A percentile compares a stretch with the other conserved stretches of the same genome.
Evolutionary conservation across 2,797 vertebrate species (phyloP).

Genomic region (Setipinna tenuifilis): DNA sequence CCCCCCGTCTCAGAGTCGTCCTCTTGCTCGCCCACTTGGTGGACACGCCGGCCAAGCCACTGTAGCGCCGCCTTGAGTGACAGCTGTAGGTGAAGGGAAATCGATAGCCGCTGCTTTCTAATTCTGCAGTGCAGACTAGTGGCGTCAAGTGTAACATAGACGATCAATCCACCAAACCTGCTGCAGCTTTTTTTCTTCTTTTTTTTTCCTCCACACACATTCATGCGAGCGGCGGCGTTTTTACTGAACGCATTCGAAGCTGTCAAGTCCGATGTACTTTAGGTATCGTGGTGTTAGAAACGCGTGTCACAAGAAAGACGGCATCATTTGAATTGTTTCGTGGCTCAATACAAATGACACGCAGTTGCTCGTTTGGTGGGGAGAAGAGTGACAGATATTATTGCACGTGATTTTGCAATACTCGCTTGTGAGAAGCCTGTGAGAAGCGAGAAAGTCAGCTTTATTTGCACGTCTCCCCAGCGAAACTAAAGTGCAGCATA

Average conservation of each 20-base stretch:
- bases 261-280: background rate
- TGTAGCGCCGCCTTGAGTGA: conserved; percentile 55
- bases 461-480: background rate
- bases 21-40: conserved; percentile 58
- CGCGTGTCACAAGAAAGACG: background rate
- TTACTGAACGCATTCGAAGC: background rate
- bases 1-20: no score
- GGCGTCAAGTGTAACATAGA: conserved; percentile 63
- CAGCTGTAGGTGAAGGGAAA: conserved; percentile 72
- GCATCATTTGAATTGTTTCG: background rate
- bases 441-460: background rate
- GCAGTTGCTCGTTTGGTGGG: background rate
- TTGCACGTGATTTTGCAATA: background rate
- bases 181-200: conserved; percentile 17
- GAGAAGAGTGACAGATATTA: background rate
- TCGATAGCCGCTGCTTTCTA: conserved; percentile 74
- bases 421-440: background rate
- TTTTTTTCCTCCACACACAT: background rate
- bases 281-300: background rate
- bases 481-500: conserved; percentile 11
- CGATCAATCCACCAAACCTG: conserved; percentile 49
- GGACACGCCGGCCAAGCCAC: no score
- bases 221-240: background rate
- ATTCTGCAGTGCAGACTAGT: conserved; percentile 71
- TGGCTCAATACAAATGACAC: background rate